Base-by-base conservation (phyloP, 2,797 vertebrate genomes). In the Lepidocolaptes lacrymiger region DNA sequence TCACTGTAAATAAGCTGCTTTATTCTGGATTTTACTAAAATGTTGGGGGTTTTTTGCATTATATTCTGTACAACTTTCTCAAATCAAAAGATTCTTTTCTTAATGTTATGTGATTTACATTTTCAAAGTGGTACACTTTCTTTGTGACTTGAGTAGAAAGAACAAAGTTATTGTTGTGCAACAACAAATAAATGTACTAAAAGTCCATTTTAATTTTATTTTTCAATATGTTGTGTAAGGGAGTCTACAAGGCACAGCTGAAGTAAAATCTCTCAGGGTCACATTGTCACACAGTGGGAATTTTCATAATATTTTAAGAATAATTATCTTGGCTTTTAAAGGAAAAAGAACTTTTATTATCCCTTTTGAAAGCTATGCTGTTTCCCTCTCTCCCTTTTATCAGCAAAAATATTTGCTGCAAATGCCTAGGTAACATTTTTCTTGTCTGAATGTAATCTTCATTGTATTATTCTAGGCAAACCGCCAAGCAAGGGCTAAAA, bases 1-100 rank as follows among this genome's bases (percentile, higher is more conserved):
- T 97, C 96, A 94, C 83, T 82, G 89, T 95, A 97, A 98, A 98
- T 91, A 97, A 96, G 68, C 77, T 95, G 56, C 81, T 96, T 97
- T 97, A 72, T 97, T 97, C 95, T 89, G 49, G 67, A 41, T 96
- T 93, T 88, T 95, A 92, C 75, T 96, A 91, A 92, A 55, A 96
- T 92, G 64, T 84, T 78, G 41, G 14, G 24, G 3, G 0, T 79
- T 89, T 55, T 97, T 93, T 94, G 52, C 79, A 92, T 88, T 95
- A 59, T 90, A 66, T 81, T 93, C 71, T 91, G 81, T 83, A 87
- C 36, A 84, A 96, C 66, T 96, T 97, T 95, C 89, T 91, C 88
- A 82, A 96, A 94, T 91, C 81, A 96, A 96, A 97, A 94, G 69
- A 94, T 93, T 97, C 80, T 81, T 30, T 91, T 85, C 90, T 94